Evolutionary conservation across 2,797 vertebrate species (phyloP), one percentile per base, ranked within the genome.

Genomic region (Periophthalmus magnuspinnatus): DNA sequence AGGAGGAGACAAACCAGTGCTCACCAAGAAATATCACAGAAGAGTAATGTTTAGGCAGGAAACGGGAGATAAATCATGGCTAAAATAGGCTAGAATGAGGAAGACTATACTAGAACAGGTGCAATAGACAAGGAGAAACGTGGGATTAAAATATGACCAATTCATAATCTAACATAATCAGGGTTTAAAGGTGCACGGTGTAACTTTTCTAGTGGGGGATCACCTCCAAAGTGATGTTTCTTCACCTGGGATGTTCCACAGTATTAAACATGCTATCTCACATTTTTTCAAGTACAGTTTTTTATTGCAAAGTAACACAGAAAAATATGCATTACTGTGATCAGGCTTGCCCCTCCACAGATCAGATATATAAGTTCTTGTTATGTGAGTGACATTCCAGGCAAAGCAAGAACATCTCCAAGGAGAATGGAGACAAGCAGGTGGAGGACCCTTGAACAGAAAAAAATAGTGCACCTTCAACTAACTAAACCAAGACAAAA

Each of bases 11-110:
- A 70, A 71, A 48, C 71, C 72, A 69, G 68, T 75, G 71, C 55
- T 67, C 52, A 55, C 81, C 70, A 78, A 78, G 84, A 72, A 69
- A 79, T 22, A 71, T 81, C 66, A 80, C 74, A 73, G 77, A 84
- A 58, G 56, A 7, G 28, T 7, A 10, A 22, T 55, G 21, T 55
- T 58, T 58, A 58, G 28, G 24, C 24, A 57, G 55, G 24, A 57
- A 58, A 32, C 24, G 33, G 24, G 4, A 33, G 56, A 13, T 58
- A 19, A 16, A 58, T 32, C 56, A 17, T 22, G 28, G 16, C 24
- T 32, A 19, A 28, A 7, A 32, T 17, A 33, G 24, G 6, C 24
- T 2, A 17, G 5, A 33, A 58, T 32, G 13, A 54, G 52, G 6
- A 45, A 45, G 13, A 52, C 2, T 5, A 22, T 11, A 4, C 0